Percentiles rank a stretch among this genome's conserved stretches.
These are phyloP conservation scores for Papilio protenor DNA, from an alignment of 2,888 invertebrate genomes.

Conservation along the genomic window DNA sequence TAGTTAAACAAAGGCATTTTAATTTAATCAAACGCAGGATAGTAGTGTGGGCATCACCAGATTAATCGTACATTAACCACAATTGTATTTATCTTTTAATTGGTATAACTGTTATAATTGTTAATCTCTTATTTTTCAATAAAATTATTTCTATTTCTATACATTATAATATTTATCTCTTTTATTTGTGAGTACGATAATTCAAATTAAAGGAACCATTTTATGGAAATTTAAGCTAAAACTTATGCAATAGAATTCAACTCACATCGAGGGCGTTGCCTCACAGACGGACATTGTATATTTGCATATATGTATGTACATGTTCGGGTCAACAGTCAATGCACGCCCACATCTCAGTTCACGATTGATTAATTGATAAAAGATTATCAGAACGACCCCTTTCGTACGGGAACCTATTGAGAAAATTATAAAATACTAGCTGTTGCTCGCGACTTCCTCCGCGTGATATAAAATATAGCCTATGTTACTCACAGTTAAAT, in stretches of 20 bases:
- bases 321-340: constrained; percentile 41
- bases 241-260: background rate
- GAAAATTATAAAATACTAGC: background rate
- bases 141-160: too few relatives aligned
- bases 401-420: constrained; percentile 5
- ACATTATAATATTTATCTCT: too few relatives aligned
- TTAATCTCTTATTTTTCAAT: too few relatives aligned
- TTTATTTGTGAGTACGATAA: background rate
- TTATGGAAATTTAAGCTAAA: background rate
- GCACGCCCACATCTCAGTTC: constrained; percentile 37
- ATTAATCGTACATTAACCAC: too few relatives aligned
- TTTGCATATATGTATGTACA: background rate
- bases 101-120: too few relatives aligned
- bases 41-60: too few relatives aligned
- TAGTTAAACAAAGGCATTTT: too few relatives aligned
- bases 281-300: constrained; percentile 24
- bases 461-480: too few relatives aligned
- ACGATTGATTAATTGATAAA: constrained; percentile 39
- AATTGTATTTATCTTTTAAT: too few relatives aligned
- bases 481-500: too few relatives aligned
- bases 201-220: background rate
- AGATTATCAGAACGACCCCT: constrained; percentile 37
- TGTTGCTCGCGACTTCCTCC: too few relatives aligned
- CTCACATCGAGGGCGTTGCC: constrained; percentile 29
- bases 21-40: too few relatives aligned